These are phyloP conservation scores for Sebastes ruberrimus DNA, from an alignment of 2,797 vertebrate genomes.

Conservation along the genomic window DNA sequence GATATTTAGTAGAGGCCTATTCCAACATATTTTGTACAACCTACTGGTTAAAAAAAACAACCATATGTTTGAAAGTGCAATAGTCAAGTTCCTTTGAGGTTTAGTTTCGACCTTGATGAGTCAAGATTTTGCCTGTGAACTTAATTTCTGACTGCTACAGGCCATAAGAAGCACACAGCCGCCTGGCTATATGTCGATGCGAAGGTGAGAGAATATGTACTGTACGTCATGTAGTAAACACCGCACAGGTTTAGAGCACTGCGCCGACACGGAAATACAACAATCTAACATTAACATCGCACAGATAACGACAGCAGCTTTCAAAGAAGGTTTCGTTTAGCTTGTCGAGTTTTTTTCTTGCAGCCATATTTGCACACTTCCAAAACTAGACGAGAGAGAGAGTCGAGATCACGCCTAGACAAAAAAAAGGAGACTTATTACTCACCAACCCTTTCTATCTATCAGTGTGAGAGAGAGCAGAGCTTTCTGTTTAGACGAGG, in stretches of 20 bases:
- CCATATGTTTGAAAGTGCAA: neutral
- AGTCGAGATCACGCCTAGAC: accelerated
- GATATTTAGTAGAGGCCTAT: neutral
- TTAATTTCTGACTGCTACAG: neutral
- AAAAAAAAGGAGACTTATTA: neutral
- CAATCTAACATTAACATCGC: neutral
- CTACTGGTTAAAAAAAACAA: neutral
- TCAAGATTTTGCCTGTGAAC: neutral
- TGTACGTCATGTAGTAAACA: constrained; percentile 2
- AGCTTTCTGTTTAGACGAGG: constrained; percentile 19
- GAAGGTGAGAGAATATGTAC: neutral
- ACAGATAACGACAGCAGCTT: neutral
- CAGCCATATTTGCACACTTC: constrained; percentile 43
- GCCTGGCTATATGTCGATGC: neutral
- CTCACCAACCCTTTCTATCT: constrained; percentile 63
- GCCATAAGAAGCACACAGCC: neutral
- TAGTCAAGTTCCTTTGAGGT: neutral
- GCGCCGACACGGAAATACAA: neutral
- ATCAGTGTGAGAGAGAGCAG: neutral
- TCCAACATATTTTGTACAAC: neutral
- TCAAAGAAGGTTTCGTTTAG: neutral
- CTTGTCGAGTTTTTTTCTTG: neutral
- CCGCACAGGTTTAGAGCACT: neutral
- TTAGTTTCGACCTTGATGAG: neutral
- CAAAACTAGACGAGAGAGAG: neutral